Percentiles rank a stretch among this genome's conserved stretches.
Evolutionary conservation across 2,888 invertebrate species (phyloP).

Genomic region (Hydrotaea diabolus): DNA sequence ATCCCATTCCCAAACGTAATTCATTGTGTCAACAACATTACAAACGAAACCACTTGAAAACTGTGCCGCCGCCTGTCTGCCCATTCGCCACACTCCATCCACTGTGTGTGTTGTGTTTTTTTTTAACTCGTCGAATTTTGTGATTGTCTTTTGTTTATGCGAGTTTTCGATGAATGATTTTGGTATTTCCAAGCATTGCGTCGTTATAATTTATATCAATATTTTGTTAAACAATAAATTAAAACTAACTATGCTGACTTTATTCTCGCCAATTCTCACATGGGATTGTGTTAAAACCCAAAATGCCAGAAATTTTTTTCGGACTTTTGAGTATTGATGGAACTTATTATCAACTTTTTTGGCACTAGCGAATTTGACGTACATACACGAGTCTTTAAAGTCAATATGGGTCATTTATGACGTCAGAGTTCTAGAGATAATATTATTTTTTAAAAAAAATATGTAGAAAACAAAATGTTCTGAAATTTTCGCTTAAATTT

Average conservation of each 20-base stretch:
- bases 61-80: background rate
- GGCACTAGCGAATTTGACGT: too few relatives aligned
- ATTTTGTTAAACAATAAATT: conserved; percentile 1
- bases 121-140: conserved; percentile 1
- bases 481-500: too few relatives aligned
- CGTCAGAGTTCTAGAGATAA: too few relatives aligned
- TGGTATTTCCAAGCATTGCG: background rate
- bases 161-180: conserved; percentile 10
- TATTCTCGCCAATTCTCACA: background rate
- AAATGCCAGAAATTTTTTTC: conserved; percentile 13
- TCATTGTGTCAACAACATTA: conserved; percentile 39
- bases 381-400: too few relatives aligned
- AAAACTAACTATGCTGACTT: background rate
- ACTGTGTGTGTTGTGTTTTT: too few relatives aligned
- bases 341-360: background rate
- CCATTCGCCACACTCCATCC: background rate
- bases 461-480: too few relatives aligned
- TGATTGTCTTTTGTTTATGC: background rate
- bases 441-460: too few relatives aligned
- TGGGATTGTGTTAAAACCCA: conserved; percentile 25
- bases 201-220: conserved; percentile 20
- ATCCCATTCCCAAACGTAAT: conserved; percentile 7
- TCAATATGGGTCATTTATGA: too few relatives aligned
- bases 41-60: conserved; percentile 31
- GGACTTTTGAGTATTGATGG: background rate